A percentile compares a stretch with the other conserved stretches of the same genome.
phyloP scores from a whole-genome alignment of 1,140 invertebrate genomes.

The Meloidogyne floridensis region DNA sequence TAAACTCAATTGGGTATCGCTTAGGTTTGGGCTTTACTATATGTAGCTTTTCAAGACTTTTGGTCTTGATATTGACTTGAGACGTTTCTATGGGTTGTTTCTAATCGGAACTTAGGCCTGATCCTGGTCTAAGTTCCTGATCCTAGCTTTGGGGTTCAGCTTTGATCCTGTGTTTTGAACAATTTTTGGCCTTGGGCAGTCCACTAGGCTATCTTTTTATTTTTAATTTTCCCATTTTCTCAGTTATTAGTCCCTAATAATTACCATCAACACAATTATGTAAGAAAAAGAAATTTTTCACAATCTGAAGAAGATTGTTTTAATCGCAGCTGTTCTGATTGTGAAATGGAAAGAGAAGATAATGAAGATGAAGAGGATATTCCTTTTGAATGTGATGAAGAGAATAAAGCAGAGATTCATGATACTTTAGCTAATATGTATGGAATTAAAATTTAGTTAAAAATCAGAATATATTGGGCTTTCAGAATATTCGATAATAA shows the following conservation, averaged over 20 bases:
- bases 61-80: no score
- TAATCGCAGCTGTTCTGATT: not conserved
- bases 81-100: no score
- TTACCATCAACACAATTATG: not conserved
- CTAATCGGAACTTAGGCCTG: no score
- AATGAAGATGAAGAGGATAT: constrained; percentile 48
- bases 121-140: no score
- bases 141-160: no score
- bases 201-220: not conserved
- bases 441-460: not conserved
- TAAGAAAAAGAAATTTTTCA: not conserved
- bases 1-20: no score
- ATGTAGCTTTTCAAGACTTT: no score
- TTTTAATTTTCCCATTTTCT: not conserved
- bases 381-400: constrained; percentile 59
- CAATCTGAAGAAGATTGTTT: constrained; percentile 19
- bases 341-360: constrained; percentile 35
- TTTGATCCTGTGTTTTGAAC: no score
- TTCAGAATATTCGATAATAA: no score
- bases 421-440: constrained; percentile 61
- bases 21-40: no score
- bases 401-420: constrained; percentile 61
- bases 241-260: not conserved
- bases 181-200: no score
- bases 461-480: not conserved